Evolutionary conservation across 2,888 invertebrate species (phyloP), one percentile per base, ranked within the genome.

Genomic region (Cryptus viduatorius): DNA sequence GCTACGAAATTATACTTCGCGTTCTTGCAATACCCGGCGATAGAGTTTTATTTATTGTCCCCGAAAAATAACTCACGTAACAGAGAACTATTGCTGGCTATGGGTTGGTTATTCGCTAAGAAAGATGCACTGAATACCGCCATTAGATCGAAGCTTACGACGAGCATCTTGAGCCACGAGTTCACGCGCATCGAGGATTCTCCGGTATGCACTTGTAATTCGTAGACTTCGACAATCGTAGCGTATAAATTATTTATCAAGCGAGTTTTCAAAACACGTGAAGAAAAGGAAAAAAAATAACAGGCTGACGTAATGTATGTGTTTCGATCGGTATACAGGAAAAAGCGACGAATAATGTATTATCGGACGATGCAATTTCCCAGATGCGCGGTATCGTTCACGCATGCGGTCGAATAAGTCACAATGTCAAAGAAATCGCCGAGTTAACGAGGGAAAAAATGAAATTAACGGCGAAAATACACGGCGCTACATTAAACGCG

Each of bases 21-120:
- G 3, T 89, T 88, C 59, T 85, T 93, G 59, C 90, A 92, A 67
- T 94, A 94, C 77, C 88, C 91, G 24, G 88, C 82, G 14, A 71
- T 92, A n/a, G 90, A 93, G n/a, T 93, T 94, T 85, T 94, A 93
- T 85, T 86, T 89, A 3, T 86, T 93, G 3, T 42, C 84, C 7
- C 86, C 79, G 79, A 87, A 86, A 84, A 87, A 88, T 71, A 86
- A 59, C 61, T 83, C 64, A 59, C 87, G 89, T 46, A 93, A 89
- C 82, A 90, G 92, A 82, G 91, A 92, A 82, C 87, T 94, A 59
- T 87, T 94, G 65, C 77, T 94, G 64, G 93, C 94, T 10, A 86
- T 94, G 31, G 90, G 91, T 19, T 94, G 93, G 93, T 77, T 94
- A 14, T 76, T 94, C 29, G 89, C 90, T 61, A 90, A 88, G 0